Evolutionary conservation across 2,888 invertebrate genomes (phyloP).

Genomic region (Ditula angustiorana): DNA sequence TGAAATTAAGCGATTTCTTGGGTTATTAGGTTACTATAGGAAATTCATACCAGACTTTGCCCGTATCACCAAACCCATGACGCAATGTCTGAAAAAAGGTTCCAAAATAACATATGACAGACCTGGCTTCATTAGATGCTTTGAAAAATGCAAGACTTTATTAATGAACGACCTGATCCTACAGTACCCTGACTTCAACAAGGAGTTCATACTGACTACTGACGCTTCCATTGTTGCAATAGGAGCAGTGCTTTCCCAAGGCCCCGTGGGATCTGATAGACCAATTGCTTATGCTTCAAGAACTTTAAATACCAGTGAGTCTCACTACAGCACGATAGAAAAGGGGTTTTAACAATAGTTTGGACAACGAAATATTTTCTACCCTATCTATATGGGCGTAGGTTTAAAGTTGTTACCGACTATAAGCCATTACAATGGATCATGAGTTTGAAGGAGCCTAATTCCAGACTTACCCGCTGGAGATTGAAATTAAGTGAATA

Average conservation of each 20-base stretch:
- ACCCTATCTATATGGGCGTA: conserved; percentile 34
- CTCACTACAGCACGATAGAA: conserved; percentile 45
- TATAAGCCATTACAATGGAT: conserved; percentile 14
- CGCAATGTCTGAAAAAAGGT: conserved; percentile 39
- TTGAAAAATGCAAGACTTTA: conserved; percentile 43
- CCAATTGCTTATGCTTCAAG: conserved; percentile 49
- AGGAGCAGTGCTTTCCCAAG: conserved; percentile 44
- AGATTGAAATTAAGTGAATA: neutral
- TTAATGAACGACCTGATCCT: neutral
- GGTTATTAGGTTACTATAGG: neutral
- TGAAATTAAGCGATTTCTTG: conserved; percentile 26
- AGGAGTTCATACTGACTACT: conserved; percentile 32
- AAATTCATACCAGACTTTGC: neutral
- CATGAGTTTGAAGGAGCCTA: neutral
- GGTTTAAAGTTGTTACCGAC: conserved; percentile 34
- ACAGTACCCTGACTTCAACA: conserved; percentile 31
- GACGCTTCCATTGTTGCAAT: conserved; percentile 36
- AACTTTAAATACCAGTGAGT: conserved; percentile 43
- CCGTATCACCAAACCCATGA: conserved; percentile 14
- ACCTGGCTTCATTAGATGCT: conserved; percentile 35
- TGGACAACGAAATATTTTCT: conserved; percentile 41
- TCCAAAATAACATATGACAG: conserved; percentile 20
- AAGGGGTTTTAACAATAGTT: conserved; percentile 34
- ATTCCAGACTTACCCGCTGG: neutral
- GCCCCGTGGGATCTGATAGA: conserved; percentile 20